Evolutionary conservation across 2,888 invertebrate genomes (phyloP).

Genomic region (Embidobia sp.): DNA sequence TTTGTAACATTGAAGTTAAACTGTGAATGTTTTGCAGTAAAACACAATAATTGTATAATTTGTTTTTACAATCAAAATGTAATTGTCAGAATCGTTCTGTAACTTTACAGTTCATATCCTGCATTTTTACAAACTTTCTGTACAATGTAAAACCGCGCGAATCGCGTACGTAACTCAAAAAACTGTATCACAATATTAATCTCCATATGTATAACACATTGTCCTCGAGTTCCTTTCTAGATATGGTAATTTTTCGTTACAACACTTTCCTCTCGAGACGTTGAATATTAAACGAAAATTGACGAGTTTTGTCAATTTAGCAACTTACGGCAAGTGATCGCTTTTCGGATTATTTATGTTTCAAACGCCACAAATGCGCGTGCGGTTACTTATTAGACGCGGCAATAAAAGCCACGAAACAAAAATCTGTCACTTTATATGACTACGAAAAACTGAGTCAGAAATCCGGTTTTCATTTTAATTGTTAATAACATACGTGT

Average conservation of each 20-base stretch:
- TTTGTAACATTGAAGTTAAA: too few species aligned
- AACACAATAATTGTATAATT: too few species aligned
- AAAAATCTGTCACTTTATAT: neutral
- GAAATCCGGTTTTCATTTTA: constrained; percentile 26
- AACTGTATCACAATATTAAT: constrained; percentile 18
- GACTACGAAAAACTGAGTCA: neutral
- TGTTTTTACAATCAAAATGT: too few species aligned
- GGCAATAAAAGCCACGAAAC: neutral
- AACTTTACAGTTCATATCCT: too few species aligned
- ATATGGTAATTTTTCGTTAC: constrained; percentile 10
- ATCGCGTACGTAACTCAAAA: constrained; percentile 18
- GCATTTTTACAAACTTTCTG: too few species aligned
- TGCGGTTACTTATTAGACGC: neutral
- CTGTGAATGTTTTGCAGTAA: too few species aligned
- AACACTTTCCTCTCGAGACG: neutral
- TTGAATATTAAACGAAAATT: constrained; percentile 1
- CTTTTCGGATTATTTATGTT: neutral
- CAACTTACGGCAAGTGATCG: neutral
- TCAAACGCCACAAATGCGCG: neutral
- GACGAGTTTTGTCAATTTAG: neutral
- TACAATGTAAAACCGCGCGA: neutral
- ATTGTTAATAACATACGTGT: constrained; percentile 40
- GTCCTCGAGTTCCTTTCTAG: constrained; percentile 28
- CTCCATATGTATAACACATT: constrained; percentile 25
- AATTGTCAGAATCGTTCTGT: too few species aligned